These are phyloP conservation scores for Variabilichromis moorii DNA, from an alignment of 2,113 vertebrate genomes.

Conservation along the genomic window DNA sequence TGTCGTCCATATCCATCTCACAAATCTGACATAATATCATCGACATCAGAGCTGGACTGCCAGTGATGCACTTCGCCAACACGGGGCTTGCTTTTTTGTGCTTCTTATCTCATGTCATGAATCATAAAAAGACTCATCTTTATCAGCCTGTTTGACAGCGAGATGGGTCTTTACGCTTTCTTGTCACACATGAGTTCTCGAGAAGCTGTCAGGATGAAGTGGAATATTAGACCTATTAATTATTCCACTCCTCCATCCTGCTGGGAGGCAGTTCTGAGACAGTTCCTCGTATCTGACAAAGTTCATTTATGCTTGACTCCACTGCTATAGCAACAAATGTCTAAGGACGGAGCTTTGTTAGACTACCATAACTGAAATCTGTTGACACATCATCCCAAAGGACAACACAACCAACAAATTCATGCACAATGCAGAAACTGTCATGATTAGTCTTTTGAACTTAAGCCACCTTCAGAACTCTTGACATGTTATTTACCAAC, in stretches of 20 bases:
- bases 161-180: slow-evolving; percentile 11
- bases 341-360: background rate
- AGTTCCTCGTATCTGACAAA: slow-evolving; percentile 22
- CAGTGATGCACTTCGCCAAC: background rate
- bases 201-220: slow-evolving; percentile 14
- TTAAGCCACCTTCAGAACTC: background rate
- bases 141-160: slow-evolving; percentile 16
- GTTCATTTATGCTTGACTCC: background rate
- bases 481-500: background rate
- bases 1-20: background rate
- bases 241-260: slow-evolving; percentile 18
- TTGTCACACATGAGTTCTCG: slow-evolving; percentile 39
- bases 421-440: background rate
- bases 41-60: background rate
- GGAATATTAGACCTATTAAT: slow-evolving; percentile 40
- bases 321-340: background rate
- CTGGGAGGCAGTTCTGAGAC: slow-evolving; percentile 13
- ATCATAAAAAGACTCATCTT: slow-evolving; percentile 11
- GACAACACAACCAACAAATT: background rate
- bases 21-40: background rate
- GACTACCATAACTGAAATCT: background rate
- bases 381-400: background rate
- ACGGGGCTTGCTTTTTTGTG: background rate
- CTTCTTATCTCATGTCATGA: slow-evolving; percentile 3
- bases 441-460: background rate